Base-by-base conservation (phyloP, 2,113 vertebrate genomes). In the Alectura lathami region DNA sequence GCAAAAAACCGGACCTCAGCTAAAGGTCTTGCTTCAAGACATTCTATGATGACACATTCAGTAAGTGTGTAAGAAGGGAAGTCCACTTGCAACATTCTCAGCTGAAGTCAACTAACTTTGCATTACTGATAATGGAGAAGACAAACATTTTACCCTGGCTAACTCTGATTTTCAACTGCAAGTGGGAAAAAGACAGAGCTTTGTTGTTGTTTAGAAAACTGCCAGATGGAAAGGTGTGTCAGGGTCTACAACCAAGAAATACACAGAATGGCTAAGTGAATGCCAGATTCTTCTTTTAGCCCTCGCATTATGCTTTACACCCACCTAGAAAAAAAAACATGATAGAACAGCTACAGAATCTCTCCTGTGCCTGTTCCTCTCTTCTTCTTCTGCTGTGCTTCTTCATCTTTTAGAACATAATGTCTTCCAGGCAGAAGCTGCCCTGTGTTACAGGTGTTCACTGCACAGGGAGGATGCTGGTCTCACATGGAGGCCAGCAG, bases 401-500 rank as follows among this genome's bases (percentile, higher is more conserved):
- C 13, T 12, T 45, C 12, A 34, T 24, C 13, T 57, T 56, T 30
- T 5, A 50, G 12, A 36, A 21, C 5, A 0, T 2, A 5, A 53
- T 14, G 22, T 43, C 42, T 27, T 45, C 14, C 29, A 24, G 36
- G 20, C 53, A 68, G 57, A 27, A 22, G 2, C 24, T 18, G 16
- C 21, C 20, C 38, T 5, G 6, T 7, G 8, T 13, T 29, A 60
- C 1, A 27, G 34, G 13, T 0, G 2, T 1, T 6, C 36, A 57
- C 0, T 0, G 12, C 20, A n/a, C 11, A 34, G 30, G 27, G 30
- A 17, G 22, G 10, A 30, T 23, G 24, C 11, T 13, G 18, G 50
- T 4, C 30, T 38, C 32, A 23, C 0, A 0, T 1, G 47, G 20
- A 48, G 26, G 3, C 8, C 26, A 1, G 1, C 15, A 5, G 17